phyloP scores from a whole-genome alignment of 2,888 invertebrate species.

The Leistus spinibarbis region DNA sequence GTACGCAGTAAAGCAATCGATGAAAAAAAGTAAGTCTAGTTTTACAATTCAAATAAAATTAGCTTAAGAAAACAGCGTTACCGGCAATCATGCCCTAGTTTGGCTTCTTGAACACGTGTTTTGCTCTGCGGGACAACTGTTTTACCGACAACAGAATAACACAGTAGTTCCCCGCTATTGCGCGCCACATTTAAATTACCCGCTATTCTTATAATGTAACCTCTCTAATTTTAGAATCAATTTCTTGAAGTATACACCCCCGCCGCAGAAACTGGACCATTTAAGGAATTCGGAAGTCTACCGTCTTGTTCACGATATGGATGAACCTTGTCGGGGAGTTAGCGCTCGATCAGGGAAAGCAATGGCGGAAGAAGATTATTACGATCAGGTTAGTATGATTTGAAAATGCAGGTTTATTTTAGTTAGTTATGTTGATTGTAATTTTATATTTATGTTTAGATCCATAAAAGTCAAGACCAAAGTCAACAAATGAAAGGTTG shows the following conservation, averaged over 20 bases:
- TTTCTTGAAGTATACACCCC: conserved; percentile 88
- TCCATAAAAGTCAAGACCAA: neutral
- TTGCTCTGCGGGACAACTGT: neutral
- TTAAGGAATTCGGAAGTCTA: conserved; percentile 81
- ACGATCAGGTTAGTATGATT: conserved; percentile 25
- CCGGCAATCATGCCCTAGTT: too few species aligned
- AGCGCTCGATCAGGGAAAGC: conserved; percentile 68
- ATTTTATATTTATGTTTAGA: neutral
- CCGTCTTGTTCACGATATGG: conserved; percentile 78
- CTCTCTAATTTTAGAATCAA: conserved; percentile 71
- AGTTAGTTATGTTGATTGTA: neutral
- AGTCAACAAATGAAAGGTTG: neutral
- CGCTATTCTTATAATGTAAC: too few species aligned
- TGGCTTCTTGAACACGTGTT: neutral
- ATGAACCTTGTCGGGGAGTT: conserved; percentile 69
- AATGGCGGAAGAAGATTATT: conserved; percentile 69
- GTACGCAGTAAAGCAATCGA: conserved; percentile 51
- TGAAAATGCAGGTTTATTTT: neutral
- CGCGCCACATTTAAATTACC: too few species aligned
- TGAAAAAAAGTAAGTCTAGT: conserved; percentile 47
- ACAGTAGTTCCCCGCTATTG: too few species aligned
- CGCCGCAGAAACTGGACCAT: conserved; percentile 74
- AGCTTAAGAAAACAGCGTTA: too few species aligned
- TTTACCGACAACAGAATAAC: too few species aligned
- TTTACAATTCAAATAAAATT: neutral